Conservation (phyloP, 2,888 invertebrate species). For the Agrilus cyanescens region DNA sequence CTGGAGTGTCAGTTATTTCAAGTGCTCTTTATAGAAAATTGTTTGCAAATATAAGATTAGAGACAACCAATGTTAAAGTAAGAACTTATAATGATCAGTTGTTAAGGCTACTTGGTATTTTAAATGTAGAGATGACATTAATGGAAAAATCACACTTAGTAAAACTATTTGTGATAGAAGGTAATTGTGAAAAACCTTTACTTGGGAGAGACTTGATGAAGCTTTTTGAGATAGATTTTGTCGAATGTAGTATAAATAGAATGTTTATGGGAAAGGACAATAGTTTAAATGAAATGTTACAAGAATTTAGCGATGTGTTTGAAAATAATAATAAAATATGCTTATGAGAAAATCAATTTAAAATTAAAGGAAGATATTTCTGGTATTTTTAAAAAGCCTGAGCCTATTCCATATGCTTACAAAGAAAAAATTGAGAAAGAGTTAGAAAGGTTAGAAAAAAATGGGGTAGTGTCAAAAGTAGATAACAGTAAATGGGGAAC, state of each 20-base stretch:
- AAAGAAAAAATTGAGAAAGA: slow-evolving; percentile 11
- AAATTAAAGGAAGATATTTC: too few species aligned
- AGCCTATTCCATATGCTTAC: slow-evolving; percentile 8
- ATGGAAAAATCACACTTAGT: too few species aligned
- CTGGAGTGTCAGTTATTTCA: slow-evolving; percentile 5
- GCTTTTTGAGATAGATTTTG: too few species aligned
- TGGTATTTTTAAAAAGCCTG: slow-evolving; percentile 11
- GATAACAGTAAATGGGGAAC: slow-evolving; percentile 12
- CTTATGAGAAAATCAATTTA: slow-evolving; percentile 8
- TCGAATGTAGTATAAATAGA: too few species aligned
- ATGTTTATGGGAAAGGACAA: too few species aligned
- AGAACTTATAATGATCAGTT: too few species aligned
- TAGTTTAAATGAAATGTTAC: slow-evolving; percentile 1
- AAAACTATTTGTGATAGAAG: too few species aligned
- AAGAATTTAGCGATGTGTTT: slow-evolving; percentile 4
- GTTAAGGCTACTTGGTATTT: too few species aligned
- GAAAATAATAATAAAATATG: slow-evolving; percentile 3
- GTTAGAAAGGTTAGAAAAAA: slow-evolving; percentile 8
- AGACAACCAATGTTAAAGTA: too few species aligned
- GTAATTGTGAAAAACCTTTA: too few species aligned
- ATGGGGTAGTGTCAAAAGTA: slow-evolving; percentile 13
- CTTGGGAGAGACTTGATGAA: background rate
- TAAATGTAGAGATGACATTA: too few species aligned
- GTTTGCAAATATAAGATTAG: too few species aligned
- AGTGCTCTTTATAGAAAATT: slow-evolving; percentile 2